Evolutionary conservation across 2,113 vertebrate species (phyloP).

Genomic region (Paracanthobrama guichenoti): DNA sequence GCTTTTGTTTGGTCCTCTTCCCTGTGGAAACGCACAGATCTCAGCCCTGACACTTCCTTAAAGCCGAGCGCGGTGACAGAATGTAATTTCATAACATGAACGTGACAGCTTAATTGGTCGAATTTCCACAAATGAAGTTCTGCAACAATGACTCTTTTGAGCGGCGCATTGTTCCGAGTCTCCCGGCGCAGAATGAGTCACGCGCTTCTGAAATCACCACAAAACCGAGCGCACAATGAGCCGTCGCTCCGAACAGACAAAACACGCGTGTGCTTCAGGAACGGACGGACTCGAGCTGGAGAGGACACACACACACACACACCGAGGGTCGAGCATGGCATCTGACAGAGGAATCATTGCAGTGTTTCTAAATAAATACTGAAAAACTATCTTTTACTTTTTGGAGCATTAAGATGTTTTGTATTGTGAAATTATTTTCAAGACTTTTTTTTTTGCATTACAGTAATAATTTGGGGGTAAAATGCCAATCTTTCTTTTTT

Average conservation of each 20-base stretch:
- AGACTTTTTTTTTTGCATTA: too few species aligned
- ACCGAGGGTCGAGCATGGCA: too few species aligned
- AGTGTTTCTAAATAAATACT: too few species aligned
- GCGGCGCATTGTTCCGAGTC: constrained; percentile 39
- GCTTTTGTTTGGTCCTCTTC: constrained; percentile 55
- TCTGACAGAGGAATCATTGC: too few species aligned
- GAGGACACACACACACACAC: background rate
- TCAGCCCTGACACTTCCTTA: constrained; percentile 48
- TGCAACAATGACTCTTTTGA: constrained; percentile 59
- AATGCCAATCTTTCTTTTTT: too few species aligned
- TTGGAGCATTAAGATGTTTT: too few species aligned
- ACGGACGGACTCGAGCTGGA: background rate
- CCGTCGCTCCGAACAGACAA: background rate
- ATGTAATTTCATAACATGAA: constrained; percentile 59
- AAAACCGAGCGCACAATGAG: constrained; percentile 18
- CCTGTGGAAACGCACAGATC: constrained; percentile 41
- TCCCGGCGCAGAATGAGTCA: constrained; percentile 35
- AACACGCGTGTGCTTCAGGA: background rate
- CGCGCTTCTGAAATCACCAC: constrained; percentile 28
- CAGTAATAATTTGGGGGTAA: too few species aligned
- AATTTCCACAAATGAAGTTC: constrained; percentile 58
- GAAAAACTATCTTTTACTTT: too few species aligned
- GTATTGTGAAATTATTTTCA: too few species aligned
- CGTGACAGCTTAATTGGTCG: constrained; percentile 64
- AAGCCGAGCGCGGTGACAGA: constrained; percentile 55